Percentiles rank a stretch among this genome's conserved stretches.
Evolutionary conservation across 1,140 invertebrate genomes (phyloP).

Genomic region (Drosophila simulans): DNA sequence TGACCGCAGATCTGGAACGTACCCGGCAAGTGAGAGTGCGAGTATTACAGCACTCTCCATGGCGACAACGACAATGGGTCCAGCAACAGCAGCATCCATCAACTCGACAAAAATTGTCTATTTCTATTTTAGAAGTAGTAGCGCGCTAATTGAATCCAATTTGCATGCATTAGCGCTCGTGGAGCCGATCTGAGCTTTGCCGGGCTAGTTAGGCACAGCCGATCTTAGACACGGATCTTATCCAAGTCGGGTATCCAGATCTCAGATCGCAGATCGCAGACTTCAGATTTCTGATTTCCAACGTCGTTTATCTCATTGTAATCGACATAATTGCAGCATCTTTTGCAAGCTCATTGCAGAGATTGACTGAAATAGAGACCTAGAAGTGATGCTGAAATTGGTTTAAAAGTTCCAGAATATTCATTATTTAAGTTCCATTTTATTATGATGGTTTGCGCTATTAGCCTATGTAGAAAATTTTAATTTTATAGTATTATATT

Average conservation of each 20-base stretch:
- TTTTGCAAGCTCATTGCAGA: constrained; percentile 3
- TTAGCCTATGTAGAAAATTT: too few relatives aligned
- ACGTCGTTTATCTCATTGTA: not conserved
- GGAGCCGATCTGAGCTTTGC: constrained; percentile 9
- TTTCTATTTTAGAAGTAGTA: constrained; percentile 53
- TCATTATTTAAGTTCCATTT: too few relatives aligned
- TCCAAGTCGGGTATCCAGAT: constrained; percentile 7
- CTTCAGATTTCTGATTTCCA: too few relatives aligned
- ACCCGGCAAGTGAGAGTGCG: constrained; percentile 22
- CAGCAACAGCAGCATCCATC: not conserved
- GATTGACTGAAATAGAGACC: not conserved
- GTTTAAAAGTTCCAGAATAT: not conserved
- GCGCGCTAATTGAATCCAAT: constrained; percentile 51
- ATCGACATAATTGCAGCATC: constrained; percentile 4
- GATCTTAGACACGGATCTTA: constrained; percentile 10
- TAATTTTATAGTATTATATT: too few relatives aligned
- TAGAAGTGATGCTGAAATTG: too few relatives aligned
- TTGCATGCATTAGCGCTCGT: constrained; percentile 49
- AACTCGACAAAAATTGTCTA: constrained; percentile 29
- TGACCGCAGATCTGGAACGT: not conserved
- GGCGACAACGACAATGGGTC: constrained; percentile 6
- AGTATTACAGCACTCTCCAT: constrained; percentile 34
- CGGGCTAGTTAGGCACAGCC: constrained; percentile 1
- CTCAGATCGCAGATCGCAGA: not conserved
- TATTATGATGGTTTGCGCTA: too few relatives aligned